Evolutionary conservation across 2,888 invertebrate species (phyloP), one percentile per base, ranked within the genome.

Genomic region (Orthosia incerta): DNA sequence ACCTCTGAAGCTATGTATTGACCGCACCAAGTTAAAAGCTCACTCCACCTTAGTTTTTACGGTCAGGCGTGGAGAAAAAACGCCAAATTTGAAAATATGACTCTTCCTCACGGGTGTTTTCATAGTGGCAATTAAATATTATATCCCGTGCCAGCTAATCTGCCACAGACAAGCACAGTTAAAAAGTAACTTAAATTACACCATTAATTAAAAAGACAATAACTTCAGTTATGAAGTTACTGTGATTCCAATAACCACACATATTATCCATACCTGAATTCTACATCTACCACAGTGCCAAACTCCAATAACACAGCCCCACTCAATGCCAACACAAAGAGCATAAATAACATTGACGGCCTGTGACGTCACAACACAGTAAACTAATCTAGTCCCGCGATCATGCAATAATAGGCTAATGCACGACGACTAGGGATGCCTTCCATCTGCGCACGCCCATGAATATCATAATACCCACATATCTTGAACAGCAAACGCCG

Each of bases 391-490:
- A 59, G 69, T 55, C 65, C 67, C 51, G 23, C 51, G 53, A 77
- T 64, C 76, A 77, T 67, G 84, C 80, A 77, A 70, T 86, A 79
- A 84, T 85, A 71, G 64, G 61, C 48, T 82, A 86, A 82, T 82
- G 83, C 73, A 68, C 56, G 18, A 18, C 23, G 67, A 72, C 57
- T 72, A 76, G 57, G 55, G 68, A 20, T 56, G 63, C 23, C 45
- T 50, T 60, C 31, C 85, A 86, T 79, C 83, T 86, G 85, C 64
- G 80, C 56, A 69, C 65, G 26, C 45, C 63, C 80, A 85, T 86
- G 87, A 90, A 88, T 89, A 87, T 90, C 88, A 89, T 82, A 87
- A 77, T 66, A 79, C 72, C 57, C 46, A 65, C 80, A 79, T 89
- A 89, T 89, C 89, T 88, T 85, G 79, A 82, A 78, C 76, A 63